Evolutionary conservation across 2,113 vertebrate genomes (phyloP).

Genomic region (Aramus guarauna): DNA sequence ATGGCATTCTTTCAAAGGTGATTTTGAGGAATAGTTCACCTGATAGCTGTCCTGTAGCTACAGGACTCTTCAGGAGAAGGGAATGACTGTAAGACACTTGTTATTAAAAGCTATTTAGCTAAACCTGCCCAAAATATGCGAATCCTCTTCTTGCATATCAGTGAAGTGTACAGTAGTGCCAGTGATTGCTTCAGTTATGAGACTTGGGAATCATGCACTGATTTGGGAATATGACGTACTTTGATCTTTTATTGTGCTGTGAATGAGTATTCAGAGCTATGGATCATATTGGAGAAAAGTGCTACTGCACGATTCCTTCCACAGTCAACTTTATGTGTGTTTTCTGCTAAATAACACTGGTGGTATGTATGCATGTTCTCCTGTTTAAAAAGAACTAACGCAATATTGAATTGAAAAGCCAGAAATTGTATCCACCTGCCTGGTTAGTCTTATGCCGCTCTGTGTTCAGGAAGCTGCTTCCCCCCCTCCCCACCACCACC

Average conservation of each 20-base stretch:
- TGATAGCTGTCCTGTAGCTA: background rate
- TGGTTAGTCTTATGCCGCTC: background rate
- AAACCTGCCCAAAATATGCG: accelerated
- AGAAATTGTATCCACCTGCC: background rate
- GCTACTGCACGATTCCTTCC: background rate
- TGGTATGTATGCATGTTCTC: background rate
- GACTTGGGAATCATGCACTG: background rate
- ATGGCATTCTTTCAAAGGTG: background rate
- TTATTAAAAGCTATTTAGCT: background rate
- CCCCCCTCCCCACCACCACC: too few relatives aligned
- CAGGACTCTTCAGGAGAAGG: background rate
- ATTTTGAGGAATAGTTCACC: background rate
- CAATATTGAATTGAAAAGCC: background rate
- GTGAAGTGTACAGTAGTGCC: background rate
- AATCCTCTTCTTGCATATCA: background rate
- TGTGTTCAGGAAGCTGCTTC: background rate
- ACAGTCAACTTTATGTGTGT: background rate
- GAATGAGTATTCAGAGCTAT: background rate
- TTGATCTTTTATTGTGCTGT: background rate
- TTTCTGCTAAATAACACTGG: background rate
- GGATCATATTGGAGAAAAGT: background rate
- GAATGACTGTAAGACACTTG: background rate
- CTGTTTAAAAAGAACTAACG: background rate
- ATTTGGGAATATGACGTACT: background rate
- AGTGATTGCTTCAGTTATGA: background rate